Percentiles rank a stretch among this genome's conserved stretches.
These are phyloP conservation scores for Tetheella fluctuosa DNA, from an alignment of 2,888 invertebrate genomes.

Conservation along the genomic window DNA sequence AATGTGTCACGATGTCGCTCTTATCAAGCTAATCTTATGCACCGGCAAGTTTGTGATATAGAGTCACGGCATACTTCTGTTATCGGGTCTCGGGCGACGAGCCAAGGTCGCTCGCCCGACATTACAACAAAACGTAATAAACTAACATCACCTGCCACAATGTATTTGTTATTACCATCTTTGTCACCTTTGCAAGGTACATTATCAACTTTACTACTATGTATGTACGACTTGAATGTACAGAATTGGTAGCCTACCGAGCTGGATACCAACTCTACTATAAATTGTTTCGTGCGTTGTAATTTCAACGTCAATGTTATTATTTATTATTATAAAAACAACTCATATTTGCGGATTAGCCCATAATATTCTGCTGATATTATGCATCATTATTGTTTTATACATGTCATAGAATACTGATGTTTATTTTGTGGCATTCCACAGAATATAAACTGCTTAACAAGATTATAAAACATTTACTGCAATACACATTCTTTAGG, in stretches of 20 bases:
- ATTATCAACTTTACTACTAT: background rate
- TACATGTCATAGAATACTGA: too few relatives aligned
- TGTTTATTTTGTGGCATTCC: too few relatives aligned
- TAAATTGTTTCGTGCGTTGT: too few relatives aligned
- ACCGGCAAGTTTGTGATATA: constrained; percentile 50
- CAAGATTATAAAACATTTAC: too few relatives aligned
- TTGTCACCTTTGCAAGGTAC: background rate
- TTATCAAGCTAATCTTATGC: constrained; percentile 67
- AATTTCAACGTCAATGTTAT: background rate
- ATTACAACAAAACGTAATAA: constrained; percentile 24
- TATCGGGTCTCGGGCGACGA: constrained; percentile 53
- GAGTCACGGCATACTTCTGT: constrained; percentile 51
- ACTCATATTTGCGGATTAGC: too few relatives aligned
- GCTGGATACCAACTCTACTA: too few relatives aligned
- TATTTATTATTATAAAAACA: too few relatives aligned
- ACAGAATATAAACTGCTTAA: too few relatives aligned
- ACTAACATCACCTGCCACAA: constrained; percentile 1
- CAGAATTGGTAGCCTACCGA: background rate
- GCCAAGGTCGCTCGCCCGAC: constrained; percentile 54
- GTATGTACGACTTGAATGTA: background rate
- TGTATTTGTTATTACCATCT: background rate
- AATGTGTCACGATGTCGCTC: constrained; percentile 38
- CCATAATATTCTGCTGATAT: too few relatives aligned
- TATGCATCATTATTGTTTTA: too few relatives aligned
- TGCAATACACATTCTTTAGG: too few relatives aligned